A percentile compares a stretch with the other conserved stretches of the same genome.
These are phyloP conservation scores for Idaea biselata DNA, from an alignment of 2,888 invertebrate genomes.

Conservation along the genomic window DNA sequence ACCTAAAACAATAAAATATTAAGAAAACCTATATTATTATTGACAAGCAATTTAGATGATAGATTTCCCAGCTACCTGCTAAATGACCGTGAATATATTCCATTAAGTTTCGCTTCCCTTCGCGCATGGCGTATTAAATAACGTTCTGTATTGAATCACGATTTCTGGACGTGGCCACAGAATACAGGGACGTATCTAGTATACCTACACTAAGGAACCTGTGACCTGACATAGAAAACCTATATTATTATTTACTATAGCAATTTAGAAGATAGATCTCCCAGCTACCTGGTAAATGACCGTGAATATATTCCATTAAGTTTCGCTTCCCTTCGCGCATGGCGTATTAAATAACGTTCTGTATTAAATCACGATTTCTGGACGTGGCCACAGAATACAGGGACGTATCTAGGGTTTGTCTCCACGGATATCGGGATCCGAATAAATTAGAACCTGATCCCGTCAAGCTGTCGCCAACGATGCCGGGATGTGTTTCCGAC, in stretches of 20 bases:
- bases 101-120: constrained; percentile 20
- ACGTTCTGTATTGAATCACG: constrained; percentile 25
- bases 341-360: constrained; percentile 25
- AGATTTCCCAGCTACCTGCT: background rate
- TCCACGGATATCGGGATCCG: too few relatives aligned
- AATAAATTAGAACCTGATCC: too few relatives aligned
- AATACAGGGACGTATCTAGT: constrained; percentile 18
- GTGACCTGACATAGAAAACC: too few relatives aligned
- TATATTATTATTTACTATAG: too few relatives aligned
- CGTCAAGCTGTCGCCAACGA: too few relatives aligned
- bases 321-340: constrained; percentile 13
- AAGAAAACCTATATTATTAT: too few relatives aligned
- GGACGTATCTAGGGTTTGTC: constrained; percentile 16
- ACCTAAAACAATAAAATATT: too few relatives aligned
- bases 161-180: constrained; percentile 26
- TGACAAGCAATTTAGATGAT: too few relatives aligned
- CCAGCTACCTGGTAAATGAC: background rate
- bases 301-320: constrained; percentile 23
- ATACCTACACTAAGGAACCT: background rate
- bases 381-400: constrained; percentile 26
- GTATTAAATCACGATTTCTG: constrained; percentile 25
- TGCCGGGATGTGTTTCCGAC: too few relatives aligned
- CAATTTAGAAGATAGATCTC: too few relatives aligned
- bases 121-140: constrained; percentile 21
- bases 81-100: constrained; percentile 17